A percentile compares a stretch with the other conserved stretches of the same genome.
phyloP scores from a whole-genome alignment of 2,113 vertebrate genomes.

The Pseudorasbora parva region DNA sequence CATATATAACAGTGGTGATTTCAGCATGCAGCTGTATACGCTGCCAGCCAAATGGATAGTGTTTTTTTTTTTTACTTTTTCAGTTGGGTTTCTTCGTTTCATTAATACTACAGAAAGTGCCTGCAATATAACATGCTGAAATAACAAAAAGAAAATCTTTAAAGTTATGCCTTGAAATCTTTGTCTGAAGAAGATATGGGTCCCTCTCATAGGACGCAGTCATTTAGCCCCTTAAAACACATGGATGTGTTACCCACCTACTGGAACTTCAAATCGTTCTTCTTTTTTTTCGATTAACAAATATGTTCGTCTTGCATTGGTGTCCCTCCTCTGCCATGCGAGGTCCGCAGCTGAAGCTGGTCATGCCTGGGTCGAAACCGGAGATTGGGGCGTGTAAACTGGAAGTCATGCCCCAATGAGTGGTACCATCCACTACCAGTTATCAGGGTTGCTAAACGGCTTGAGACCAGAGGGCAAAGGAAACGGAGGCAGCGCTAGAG shows the following conservation, averaged over 20 bases:
- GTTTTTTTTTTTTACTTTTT: slow-evolving; percentile 19
- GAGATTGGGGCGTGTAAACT: slow-evolving; percentile 53
- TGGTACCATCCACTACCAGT: slow-evolving; percentile 39
- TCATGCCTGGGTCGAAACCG: slow-evolving; percentile 85
- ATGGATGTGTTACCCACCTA: slow-evolving; percentile 16
- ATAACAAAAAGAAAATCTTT: slow-evolving; percentile 62
- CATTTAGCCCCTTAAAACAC: not conserved
- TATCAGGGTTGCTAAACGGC: slow-evolving; percentile 13
- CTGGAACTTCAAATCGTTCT: slow-evolving; percentile 8
- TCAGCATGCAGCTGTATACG: slow-evolving; percentile 44
- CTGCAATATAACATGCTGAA: slow-evolving; percentile 78
- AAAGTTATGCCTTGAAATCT: slow-evolving; percentile 69
- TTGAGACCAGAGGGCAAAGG: slow-evolving; percentile 15
- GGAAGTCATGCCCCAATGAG: slow-evolving; percentile 68
- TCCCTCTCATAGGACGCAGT: slow-evolving; percentile 54
- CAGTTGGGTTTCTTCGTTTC: slow-evolving; percentile 37
- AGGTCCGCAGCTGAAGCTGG: slow-evolving; percentile 82
- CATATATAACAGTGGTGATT: slow-evolving; percentile 51
- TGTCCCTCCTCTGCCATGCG: slow-evolving; percentile 89
- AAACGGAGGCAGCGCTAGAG: not conserved
- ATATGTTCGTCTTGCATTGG: slow-evolving; percentile 62
- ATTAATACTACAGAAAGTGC: slow-evolving; percentile 54
- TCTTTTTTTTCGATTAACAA: not conserved
- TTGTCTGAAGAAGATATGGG: slow-evolving; percentile 38
- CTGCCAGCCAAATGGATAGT: slow-evolving; percentile 40